Evolutionary conservation across 2,797 vertebrate species (phyloP).

Genomic region (Morus bassanus): DNA sequence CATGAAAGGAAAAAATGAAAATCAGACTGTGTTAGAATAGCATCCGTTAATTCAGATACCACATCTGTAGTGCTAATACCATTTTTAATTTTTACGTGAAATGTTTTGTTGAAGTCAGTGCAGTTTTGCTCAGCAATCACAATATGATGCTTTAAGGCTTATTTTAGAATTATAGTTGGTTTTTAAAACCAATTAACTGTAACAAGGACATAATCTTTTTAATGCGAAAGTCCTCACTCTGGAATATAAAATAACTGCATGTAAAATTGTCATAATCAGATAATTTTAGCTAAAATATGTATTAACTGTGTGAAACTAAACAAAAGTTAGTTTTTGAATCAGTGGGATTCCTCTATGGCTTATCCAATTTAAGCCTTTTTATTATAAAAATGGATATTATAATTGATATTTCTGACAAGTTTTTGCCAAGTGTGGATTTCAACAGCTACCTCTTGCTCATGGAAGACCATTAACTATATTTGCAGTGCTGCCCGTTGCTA

Average conservation of each 20-base stretch:
- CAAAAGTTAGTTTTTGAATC: constrained; percentile 20
- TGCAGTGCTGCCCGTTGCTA: constrained; percentile 21
- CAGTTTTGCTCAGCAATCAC: constrained; percentile 8
- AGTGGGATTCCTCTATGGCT: constrained; percentile 21
- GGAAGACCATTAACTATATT: constrained; percentile 19
- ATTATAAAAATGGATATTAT: constrained; percentile 20
- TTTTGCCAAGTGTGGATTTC: constrained; percentile 34
- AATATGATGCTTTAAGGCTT: constrained; percentile 45
- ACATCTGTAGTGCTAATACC: background rate
- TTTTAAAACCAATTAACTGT: constrained; percentile 53
- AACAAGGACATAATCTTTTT: constrained; percentile 53
- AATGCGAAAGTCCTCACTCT: background rate
- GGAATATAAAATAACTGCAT: constrained; percentile 22
- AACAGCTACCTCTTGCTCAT: background rate
- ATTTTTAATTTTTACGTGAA: background rate
- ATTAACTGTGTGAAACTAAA: constrained; percentile 41
- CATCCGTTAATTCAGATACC: background rate
- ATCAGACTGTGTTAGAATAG: background rate
- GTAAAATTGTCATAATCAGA: constrained; percentile 31
- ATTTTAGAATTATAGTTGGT: constrained; percentile 27
- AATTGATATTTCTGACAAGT: constrained; percentile 8
- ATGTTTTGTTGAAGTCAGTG: background rate
- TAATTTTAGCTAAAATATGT: constrained; percentile 43
- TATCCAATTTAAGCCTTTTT: constrained; percentile 47
- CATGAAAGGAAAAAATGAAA: background rate